These are phyloP conservation scores for Odontamblyopus rebecca DNA, from an alignment of 2,797 vertebrate species.

Conservation along the genomic window DNA sequence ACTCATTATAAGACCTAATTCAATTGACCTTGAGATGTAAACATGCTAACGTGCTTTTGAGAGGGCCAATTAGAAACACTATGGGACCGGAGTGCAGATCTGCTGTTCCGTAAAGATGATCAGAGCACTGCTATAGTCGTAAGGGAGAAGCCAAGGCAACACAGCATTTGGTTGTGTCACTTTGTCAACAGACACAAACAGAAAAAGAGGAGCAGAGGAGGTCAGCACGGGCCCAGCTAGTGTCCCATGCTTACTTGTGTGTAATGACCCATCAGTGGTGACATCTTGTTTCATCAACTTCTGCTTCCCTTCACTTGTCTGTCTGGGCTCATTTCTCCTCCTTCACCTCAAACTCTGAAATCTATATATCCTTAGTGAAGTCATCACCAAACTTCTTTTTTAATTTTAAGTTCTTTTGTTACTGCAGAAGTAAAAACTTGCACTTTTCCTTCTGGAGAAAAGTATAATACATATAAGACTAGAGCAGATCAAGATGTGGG, in stretches of 20 bases:
- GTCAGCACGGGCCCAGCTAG: conserved; percentile 77
- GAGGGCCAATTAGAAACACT: conserved; percentile 41
- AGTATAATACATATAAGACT: too few species aligned
- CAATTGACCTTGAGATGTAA: conserved; percentile 63
- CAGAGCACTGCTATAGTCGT: conserved; percentile 34
- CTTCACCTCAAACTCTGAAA: conserved; percentile 57
- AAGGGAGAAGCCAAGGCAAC: conserved; percentile 31
- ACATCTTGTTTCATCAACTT: conserved; percentile 96
- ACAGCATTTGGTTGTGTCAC: conserved; percentile 41
- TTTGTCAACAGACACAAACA: conserved; percentile 36
- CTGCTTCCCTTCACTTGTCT: conserved; percentile 94
- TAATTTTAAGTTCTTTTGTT: not conserved
- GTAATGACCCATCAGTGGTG: conserved; percentile 92
- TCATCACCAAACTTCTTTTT: conserved; percentile 18
- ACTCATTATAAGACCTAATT: conserved; percentile 62
- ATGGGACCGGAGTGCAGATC: conserved; percentile 30
- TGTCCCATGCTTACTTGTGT: conserved; percentile 89
- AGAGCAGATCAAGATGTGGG: too few species aligned
- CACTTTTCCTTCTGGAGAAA: not conserved
- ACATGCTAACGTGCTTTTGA: conserved; percentile 45
- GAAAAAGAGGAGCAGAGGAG: conserved; percentile 63
- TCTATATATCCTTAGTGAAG: conserved; percentile 39
- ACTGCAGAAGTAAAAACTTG: not conserved
- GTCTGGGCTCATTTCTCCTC: conserved; percentile 60
- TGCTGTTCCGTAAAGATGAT: conserved; percentile 39